These are phyloP conservation scores for Acleris holmiana DNA, from an alignment of 2,888 invertebrate species.

Conservation along the genomic window DNA sequence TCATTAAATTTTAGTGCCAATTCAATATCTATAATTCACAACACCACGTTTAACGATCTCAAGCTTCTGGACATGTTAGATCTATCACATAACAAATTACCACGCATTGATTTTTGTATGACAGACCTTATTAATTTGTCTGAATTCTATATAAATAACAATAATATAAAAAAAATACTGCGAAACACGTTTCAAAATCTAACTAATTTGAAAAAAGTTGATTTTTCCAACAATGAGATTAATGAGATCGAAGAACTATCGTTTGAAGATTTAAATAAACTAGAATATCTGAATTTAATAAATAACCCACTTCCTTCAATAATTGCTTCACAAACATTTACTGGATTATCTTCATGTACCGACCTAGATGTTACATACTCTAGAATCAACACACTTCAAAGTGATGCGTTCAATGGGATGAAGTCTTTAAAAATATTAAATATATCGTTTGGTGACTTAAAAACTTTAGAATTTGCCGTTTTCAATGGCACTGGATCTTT, in stretches of 20 bases:
- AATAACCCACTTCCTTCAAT: constrained; percentile 21
- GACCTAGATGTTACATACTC: constrained; percentile 21
- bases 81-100: constrained; percentile 23
- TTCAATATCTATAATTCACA: constrained; percentile 25
- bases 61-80: constrained; percentile 13
- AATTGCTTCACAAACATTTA: constrained; percentile 15
- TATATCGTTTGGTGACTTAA: constrained; percentile 14
- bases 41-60: constrained; percentile 22
- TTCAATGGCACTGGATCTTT: constrained; percentile 19
- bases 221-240: constrained; percentile 26
- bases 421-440: constrained; percentile 16
- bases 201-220: neutral
- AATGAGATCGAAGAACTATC: constrained; percentile 12
- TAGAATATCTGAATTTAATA: constrained; percentile 15
- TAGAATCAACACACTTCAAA: constrained; percentile 11
- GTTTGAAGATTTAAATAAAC: constrained; percentile 14
- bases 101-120: constrained; percentile 18
- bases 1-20: constrained; percentile 26
- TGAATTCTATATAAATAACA: constrained; percentile 16
- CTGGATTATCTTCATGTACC: constrained; percentile 8
- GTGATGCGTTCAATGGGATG: constrained; percentile 24
- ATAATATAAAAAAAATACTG: constrained; percentile 11
- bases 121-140: constrained; percentile 17
- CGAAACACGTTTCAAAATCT: constrained; percentile 7
- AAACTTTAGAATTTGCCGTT: constrained; percentile 3